phyloP scores from a whole-genome alignment of 2,888 invertebrate genomes.

The Rhodophaea formosa region DNA sequence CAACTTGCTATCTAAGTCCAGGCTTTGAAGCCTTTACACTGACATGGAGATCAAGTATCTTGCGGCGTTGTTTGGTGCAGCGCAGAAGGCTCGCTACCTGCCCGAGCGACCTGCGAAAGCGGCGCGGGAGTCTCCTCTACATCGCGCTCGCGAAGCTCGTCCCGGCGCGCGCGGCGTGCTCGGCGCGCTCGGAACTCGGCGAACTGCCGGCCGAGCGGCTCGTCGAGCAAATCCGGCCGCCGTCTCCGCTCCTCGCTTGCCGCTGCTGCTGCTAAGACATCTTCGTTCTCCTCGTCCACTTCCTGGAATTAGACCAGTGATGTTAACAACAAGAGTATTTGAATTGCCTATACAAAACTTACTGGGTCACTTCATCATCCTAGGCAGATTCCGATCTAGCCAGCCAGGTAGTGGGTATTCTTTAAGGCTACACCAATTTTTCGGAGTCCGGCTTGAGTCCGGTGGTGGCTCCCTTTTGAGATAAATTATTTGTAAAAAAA shows the following conservation, averaged over 20 bases:
- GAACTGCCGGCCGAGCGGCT: constrained; percentile 77
- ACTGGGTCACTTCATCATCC: no score
- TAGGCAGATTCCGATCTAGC: no score
- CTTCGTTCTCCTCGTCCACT: constrained; percentile 84
- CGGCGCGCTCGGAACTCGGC: constrained; percentile 74
- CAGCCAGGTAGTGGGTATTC: no score
- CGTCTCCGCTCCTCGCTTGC: constrained; percentile 48
- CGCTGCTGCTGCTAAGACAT: constrained; percentile 43
- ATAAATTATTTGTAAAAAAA: no score
- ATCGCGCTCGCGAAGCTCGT: constrained; percentile 40
- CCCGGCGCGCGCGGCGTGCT: constrained; percentile 52
- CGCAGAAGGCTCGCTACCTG: constrained; percentile 40
- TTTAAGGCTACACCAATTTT: no score
- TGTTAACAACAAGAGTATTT: neutral
- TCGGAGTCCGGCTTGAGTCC: no score
- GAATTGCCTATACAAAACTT: no score
- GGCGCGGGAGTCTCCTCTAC: constrained; percentile 27
- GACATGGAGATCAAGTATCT: neutral
- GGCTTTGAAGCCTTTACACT: neutral
- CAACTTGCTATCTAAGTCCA: constrained; percentile 2
- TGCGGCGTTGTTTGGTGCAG: constrained; percentile 24
- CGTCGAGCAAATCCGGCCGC: constrained; percentile 73
- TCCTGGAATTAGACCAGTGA: constrained; percentile 65
- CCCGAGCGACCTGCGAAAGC: constrained; percentile 27
- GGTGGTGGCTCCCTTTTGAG: no score